Evolutionary conservation across 2,797 vertebrate species (phyloP).

Genomic region (Anomalospiza imberbis): DNA sequence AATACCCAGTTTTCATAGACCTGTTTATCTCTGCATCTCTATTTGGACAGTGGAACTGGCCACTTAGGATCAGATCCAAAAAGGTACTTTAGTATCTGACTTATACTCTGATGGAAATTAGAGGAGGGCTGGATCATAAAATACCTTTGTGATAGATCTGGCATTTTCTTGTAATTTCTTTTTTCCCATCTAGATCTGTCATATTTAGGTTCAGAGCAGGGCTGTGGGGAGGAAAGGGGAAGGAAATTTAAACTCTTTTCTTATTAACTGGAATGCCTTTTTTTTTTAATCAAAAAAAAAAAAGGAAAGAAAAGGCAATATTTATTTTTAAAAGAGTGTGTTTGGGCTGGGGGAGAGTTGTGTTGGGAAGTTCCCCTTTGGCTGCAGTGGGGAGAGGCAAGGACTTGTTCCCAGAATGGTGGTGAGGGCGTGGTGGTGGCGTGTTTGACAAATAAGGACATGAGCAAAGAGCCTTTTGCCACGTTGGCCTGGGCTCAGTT

Average conservation of each 20-base stretch:
- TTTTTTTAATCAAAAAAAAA: background rate
- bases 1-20: background rate
- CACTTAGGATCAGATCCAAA: slow-evolving; percentile 56
- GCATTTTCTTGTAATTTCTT: slow-evolving; percentile 20
- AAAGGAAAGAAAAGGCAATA: background rate
- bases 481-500: slow-evolving; percentile 62
- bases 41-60: slow-evolving; percentile 8
- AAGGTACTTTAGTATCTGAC: slow-evolving; percentile 49
- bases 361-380: slow-evolving; percentile 3
- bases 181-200: background rate
- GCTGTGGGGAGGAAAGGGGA: background rate
- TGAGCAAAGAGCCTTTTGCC: slow-evolving; percentile 68
- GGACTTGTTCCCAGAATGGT: slow-evolving; percentile 39
- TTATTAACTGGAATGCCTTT: background rate
- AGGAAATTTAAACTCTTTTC: background rate
- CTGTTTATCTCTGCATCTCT: slow-evolving; percentile 32
- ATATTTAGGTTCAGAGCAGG: background rate
- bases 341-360: background rate
- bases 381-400: background rate
- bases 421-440: slow-evolving; percentile 28
- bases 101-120: background rate
- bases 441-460: slow-evolving; percentile 69
- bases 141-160: slow-evolving; percentile 1
- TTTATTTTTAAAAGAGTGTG: background rate
- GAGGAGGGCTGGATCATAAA: background rate